Conservation (phyloP, 2,113 vertebrate genomes). For the Grammomys dolichurus region DNA sequence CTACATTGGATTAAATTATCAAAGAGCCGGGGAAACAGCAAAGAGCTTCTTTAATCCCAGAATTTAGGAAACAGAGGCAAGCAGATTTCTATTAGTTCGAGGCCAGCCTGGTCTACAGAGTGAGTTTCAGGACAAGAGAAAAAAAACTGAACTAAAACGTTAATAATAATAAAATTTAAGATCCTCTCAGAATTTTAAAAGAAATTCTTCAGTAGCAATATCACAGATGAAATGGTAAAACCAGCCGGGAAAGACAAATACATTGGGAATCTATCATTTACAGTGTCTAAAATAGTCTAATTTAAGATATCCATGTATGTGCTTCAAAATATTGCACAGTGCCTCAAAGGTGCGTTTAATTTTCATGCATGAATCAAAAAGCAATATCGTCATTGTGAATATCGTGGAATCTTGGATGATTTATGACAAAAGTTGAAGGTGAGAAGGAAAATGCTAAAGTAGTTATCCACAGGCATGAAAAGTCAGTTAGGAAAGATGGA, state of each 20-base stretch:
- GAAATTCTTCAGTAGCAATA: background rate
- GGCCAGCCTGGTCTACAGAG: background rate
- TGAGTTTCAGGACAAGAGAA: background rate
- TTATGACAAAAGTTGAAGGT: too few species aligned
- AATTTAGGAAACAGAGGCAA: background rate
- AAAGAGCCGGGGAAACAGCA: fast-evolving
- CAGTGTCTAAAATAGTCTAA: background rate
- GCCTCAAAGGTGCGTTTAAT: background rate
- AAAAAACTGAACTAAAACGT: too few species aligned
- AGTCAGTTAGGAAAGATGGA: background rate
- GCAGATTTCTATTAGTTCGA: background rate
- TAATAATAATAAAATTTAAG: background rate
- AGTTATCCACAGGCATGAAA: background rate
- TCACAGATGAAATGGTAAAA: background rate
- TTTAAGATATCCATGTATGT: background rate
- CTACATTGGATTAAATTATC: background rate
- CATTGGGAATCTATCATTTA: background rate
- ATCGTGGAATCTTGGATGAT: background rate
- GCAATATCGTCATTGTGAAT: too few species aligned
- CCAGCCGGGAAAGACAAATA: background rate
- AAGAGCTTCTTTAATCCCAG: background rate
- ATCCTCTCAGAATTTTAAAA: background rate
- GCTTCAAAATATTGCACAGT: background rate
- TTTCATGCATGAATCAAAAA: background rate
- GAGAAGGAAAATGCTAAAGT: background rate